Conservation (phyloP, 2,113 vertebrate genomes). For the Ginglymostoma cirratum region DNA sequence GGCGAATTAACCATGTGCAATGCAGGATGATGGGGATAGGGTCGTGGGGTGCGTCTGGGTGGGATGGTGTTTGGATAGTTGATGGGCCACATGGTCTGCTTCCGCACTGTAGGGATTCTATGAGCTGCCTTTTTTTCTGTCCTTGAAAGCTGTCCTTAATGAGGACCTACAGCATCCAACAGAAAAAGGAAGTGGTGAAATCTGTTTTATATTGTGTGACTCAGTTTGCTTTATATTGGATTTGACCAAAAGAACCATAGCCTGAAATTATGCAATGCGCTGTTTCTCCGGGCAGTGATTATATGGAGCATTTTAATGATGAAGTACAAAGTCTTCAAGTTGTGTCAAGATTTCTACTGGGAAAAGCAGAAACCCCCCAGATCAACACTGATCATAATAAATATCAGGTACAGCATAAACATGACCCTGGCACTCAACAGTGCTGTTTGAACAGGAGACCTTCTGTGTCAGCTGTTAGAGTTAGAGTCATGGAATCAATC, state of each 20-base stretch:
- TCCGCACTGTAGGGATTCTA: too few relatives aligned
- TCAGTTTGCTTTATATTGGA: slow-evolving; percentile 11
- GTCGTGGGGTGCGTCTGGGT: too few relatives aligned
- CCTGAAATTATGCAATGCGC: neutral
- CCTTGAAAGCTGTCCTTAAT: neutral
- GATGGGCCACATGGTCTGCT: too few relatives aligned
- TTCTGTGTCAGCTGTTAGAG: neutral
- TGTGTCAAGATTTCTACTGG: slow-evolving; percentile 18
- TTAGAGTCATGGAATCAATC: neutral
- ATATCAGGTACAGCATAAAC: neutral
- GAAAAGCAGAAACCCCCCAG: neutral
- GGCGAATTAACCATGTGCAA: too few relatives aligned
- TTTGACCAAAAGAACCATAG: neutral
- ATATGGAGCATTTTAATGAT: neutral
- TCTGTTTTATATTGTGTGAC: neutral
- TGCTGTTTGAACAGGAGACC: neutral
- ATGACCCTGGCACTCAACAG: neutral
- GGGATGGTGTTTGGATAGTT: too few relatives aligned
- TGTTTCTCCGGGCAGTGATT: neutral
- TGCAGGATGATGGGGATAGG: too few relatives aligned
- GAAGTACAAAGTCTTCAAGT: neutral
- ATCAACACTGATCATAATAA: neutral
- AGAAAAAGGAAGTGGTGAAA: neutral
- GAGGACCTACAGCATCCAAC: neutral
- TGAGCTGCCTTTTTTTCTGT: neutral